Evolutionary conservation across 2,888 invertebrate species (phyloP).

Genomic region (Tortricodes alternella): DNA sequence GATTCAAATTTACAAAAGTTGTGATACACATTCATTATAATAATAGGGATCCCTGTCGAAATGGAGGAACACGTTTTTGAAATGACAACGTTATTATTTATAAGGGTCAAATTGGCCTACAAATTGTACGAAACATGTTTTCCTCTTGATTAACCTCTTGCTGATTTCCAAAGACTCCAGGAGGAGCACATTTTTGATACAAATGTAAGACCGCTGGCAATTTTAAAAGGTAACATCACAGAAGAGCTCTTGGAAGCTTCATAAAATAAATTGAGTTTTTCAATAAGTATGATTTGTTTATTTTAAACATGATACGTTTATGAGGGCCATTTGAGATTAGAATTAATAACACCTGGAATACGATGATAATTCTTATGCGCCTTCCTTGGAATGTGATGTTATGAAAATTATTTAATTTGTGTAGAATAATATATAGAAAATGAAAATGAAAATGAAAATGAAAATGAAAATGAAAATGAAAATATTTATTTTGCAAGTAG

Average conservation of each 20-base stretch:
- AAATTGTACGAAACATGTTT: slow-evolving; percentile 66
- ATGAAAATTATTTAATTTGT: neutral
- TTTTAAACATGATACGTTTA: slow-evolving; percentile 26
- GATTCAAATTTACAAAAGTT: too few species aligned
- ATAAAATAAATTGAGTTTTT: slow-evolving; percentile 62
- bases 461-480: too few species aligned
- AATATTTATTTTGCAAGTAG: too few species aligned
- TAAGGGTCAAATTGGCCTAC: slow-evolving; percentile 69
- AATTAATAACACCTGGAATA: slow-evolving; percentile 5
- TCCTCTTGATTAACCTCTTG: slow-evolving; percentile 61
- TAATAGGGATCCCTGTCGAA: neutral
- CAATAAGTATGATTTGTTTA: slow-evolving; percentile 46
- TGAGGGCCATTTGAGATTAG: neutral
- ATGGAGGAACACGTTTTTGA: slow-evolving; percentile 33
- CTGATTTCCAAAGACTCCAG: slow-evolving; percentile 14
- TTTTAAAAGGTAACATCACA: slow-evolving; percentile 42
- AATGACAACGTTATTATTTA: slow-evolving; percentile 61
- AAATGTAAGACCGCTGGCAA: slow-evolving; percentile 6
- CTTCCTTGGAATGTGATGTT: neutral
- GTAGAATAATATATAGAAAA: neutral
- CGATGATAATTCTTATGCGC: neutral
- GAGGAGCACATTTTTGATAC: slow-evolving; percentile 3
- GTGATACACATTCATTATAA: too few species aligned
- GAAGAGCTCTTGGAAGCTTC: slow-evolving; percentile 54
- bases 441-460: too few species aligned